Evolutionary conservation across 2,888 invertebrate genomes (phyloP).

Genomic region (Tubulanus polymorphus): DNA sequence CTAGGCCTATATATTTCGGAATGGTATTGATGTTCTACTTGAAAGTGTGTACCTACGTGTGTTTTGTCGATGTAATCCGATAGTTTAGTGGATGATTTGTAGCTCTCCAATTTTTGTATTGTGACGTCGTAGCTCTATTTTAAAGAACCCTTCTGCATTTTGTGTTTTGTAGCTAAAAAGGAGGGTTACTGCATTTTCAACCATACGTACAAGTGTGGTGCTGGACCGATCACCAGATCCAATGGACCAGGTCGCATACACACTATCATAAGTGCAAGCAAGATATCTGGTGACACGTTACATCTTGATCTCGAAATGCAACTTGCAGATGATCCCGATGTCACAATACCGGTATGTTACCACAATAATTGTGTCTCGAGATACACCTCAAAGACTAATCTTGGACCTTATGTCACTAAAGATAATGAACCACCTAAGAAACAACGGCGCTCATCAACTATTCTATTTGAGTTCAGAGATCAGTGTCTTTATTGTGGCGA

Average conservation of each 20-base stretch:
- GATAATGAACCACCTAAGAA: not conserved
- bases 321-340: not conserved
- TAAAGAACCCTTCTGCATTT: too few relatives aligned
- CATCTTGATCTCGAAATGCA: not conserved
- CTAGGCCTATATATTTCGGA: too few relatives aligned
- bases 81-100: too few relatives aligned
- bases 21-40: too few relatives aligned
- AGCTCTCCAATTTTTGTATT: too few relatives aligned
- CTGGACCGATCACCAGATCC: not conserved
- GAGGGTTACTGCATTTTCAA: not conserved
- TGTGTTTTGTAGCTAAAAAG: too few relatives aligned
- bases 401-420: not conserved
- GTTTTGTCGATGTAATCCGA: too few relatives aligned
- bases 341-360: not conserved
- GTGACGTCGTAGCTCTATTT: too few relatives aligned
- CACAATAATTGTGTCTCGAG: not conserved
- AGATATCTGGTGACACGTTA: not conserved
- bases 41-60: too few relatives aligned
- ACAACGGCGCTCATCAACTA: not conserved
- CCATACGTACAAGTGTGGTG: not conserved
- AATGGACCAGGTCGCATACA: not conserved
- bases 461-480: not conserved
- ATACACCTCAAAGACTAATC: not conserved
- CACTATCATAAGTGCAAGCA: not conserved
- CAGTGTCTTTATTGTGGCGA: not conserved